Evolutionary conservation across 2,113 vertebrate species (phyloP), one percentile per base, ranked within the genome.

Genomic region (Syngnathus scovelli): DNA sequence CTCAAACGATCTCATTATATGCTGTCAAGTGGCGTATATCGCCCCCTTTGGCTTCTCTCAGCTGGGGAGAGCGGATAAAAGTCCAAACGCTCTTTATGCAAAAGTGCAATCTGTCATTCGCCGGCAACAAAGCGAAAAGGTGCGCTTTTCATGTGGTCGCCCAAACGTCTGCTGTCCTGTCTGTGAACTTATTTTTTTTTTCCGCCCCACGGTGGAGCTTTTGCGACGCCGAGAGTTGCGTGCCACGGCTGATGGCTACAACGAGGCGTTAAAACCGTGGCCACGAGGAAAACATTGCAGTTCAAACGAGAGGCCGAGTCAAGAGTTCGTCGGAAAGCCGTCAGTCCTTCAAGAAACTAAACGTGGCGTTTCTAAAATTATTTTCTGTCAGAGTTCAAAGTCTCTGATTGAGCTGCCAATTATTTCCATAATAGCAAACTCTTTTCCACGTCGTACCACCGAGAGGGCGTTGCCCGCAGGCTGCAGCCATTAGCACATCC

Each of bases 271-370:
- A 11, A 51, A 51, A 0, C 1, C 19, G 49, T 61, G 52, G 37
- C 19, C 56, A n/a, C 59, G 27, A 51, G 56, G 39, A 68, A 61
- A 41, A 38, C 46, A 61, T 38, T 41, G 64, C 60, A 64, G 21
- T 74, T 76, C n/a, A 51, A 43, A 68, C 56, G 36, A 60, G 60
- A 61, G 1, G 13, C 23, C 43, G 6, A 8, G 23, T 36, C 19
- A 59, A 2, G 66, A 77, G 65, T 71, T n/a, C 71, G 79, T 68
- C 67, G 38, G 63, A 16, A 51, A 65, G 58, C 71, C 78, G 74
- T 80, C 79, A 84, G 64, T 66, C 58, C 56, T 56, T 33, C 61
- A 68, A 58, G 70, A 74, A 56, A 61, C 74, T 70, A 74, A 78
- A 81, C 69, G 56, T 61, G 58, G 68, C 77, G 38, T 61, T 81